A percentile compares a stretch with the other conserved stretches of the same genome.
phyloP scores from a whole-genome alignment of 2,113 vertebrate genomes.

The Anhinga rufa region DNA sequence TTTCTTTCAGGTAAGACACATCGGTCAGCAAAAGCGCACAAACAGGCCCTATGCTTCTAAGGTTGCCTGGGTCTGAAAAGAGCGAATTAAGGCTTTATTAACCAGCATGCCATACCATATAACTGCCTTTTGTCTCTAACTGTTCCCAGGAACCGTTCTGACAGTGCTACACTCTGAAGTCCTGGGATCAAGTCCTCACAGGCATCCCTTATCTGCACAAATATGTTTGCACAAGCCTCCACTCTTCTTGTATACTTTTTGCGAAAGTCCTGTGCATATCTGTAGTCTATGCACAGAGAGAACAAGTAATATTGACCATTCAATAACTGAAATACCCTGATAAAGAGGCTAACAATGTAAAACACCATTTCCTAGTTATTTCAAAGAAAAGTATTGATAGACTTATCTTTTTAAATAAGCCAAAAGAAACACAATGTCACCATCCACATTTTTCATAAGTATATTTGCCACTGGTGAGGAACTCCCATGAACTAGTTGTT shows the following conservation, averaged over 20 bases:
- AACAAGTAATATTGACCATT: neutral
- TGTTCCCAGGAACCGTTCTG: neutral
- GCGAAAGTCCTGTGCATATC: neutral
- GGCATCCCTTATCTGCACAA: neutral
- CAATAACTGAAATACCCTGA: neutral
- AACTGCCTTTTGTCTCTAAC: neutral
- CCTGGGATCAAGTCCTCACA: neutral
- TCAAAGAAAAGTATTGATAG: neutral
- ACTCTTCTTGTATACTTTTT: neutral
- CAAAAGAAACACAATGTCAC: neutral
- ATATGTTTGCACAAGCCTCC: neutral
- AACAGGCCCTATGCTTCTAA: neutral
- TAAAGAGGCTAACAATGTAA: neutral
- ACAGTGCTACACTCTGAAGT: neutral
- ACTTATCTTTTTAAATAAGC: neutral
- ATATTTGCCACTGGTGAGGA: neutral
- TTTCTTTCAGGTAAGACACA: neutral
- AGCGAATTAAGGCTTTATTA: neutral
- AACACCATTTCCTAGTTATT: neutral
- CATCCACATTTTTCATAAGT: neutral
- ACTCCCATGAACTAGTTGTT: neutral
- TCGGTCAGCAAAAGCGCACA: fast-evolving
- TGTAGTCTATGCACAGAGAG: neutral
- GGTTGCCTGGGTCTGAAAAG: neutral
- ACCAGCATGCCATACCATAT: neutral